Evolutionary conservation across 92 coral and sea anemone species (phyloP), one percentile per base, ranked within the genome.

Genomic region (Ricordea florida): DNA sequence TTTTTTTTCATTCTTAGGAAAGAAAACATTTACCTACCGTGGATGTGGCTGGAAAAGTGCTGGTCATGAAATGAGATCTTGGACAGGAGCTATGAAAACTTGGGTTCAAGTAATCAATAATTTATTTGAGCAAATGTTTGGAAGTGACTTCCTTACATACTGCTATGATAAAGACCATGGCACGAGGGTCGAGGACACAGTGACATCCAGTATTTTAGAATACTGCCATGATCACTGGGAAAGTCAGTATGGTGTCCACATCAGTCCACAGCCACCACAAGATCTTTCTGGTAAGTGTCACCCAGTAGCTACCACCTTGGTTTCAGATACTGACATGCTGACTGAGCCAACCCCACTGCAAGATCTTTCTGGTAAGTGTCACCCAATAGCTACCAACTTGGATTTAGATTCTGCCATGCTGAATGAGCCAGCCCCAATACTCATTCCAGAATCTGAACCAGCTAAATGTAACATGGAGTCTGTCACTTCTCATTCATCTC

Each of bases 81-180:
- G 43, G 41, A 24, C 65, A 2, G 21, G 2, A 1, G 65, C 3
- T 15, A 57, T 31, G 36, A 6, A 57, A 10, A 14, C 2, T 10
- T 34, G 69, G 69, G 17, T 62, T 3, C 0, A 21, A 7, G 31
- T 13, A 14, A 62, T 62, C 15, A 14, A 5, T 21, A 1, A 2
- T 10, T 9, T 62, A 2, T 62, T 62, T 38, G 18, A 35, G 0
- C 18, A 62, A 11, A 37, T 62, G 31, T 37, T 62, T 62, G 69
- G 69, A 1, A 21, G 3, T 22, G 69, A 62, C 25, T 62, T 62
- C 6, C 24, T 62, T 25, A 2, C 18, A 9, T 62, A 62, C 20
- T 22, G 43, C 25, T 37, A 62, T 7, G 69, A 62, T 18, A 62
- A 62, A 38, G 69, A 35, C 26, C 26, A 62, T 6, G 48, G 67